Conservation (phyloP, 2,797 vertebrate genomes). For the Sebastes dallii region DNA sequence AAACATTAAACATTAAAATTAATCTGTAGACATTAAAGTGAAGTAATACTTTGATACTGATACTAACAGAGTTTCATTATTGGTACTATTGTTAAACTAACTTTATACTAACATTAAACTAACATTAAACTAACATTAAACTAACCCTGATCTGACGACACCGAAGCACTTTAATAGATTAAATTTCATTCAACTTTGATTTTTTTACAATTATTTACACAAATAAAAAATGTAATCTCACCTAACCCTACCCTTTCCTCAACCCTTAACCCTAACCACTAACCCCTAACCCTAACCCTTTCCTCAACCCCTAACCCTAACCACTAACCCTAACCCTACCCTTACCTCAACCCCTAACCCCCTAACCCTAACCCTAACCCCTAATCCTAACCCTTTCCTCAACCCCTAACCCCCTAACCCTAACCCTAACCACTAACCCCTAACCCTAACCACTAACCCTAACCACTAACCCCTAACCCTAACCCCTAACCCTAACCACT, state of each 20-base stretch:
- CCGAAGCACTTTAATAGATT: background rate
- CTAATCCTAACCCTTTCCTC: too few relatives aligned
- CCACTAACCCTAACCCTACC: too few relatives aligned
- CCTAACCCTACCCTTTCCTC: background rate
- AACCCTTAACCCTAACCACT: too few relatives aligned
- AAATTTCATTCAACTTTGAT: background rate
- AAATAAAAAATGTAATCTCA: background rate
- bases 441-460: too few relatives aligned
- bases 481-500: too few relatives aligned
- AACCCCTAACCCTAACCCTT: too few relatives aligned
- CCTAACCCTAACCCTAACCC: too few relatives aligned
- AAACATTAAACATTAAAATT: background rate
- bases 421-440: too few relatives aligned
- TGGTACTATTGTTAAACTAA: conserved; percentile 9
- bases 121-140: background rate
- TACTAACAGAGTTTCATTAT: background rate
- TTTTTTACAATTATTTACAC: background rate
- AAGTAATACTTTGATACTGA: background rate
- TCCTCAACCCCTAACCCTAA: too few relatives aligned
- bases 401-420: too few relatives aligned
- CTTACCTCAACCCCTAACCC: too few relatives aligned
- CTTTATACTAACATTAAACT: background rate
- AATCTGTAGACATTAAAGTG: background rate
- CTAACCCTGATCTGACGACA: background rate
- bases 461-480: too few relatives aligned